Evolutionary conservation across 2,797 vertebrate species (phyloP), one percentile per base, ranked within the genome.

Genomic region (Fringilla coelebs): DNA sequence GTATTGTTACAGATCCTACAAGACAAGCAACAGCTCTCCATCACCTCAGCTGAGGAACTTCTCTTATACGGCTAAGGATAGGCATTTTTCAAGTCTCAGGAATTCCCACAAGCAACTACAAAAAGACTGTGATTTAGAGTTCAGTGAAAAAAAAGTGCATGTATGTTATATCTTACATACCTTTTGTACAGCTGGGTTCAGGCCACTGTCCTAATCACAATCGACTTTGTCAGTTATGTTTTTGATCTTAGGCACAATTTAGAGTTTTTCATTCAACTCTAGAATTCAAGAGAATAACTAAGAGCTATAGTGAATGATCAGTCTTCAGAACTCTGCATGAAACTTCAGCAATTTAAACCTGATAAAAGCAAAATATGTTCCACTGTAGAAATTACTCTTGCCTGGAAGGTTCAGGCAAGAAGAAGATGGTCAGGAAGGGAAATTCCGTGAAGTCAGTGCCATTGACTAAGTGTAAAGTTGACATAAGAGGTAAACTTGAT

Each of bases 351-450:
- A 55, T 68, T 85, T 63, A 82, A 94, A 81, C 3, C 5, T 43
- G 4, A 11, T 19, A 75, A 85, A 6, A 67, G 13, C 7, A 68
- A 85, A 75, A 43, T n/a, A n/a, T 15, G 2, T 15, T 62, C 3
- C 17, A 11, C 6, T 25, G 7, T 54, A 63, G 60, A 78, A 92
- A 62, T 28, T 0, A 20, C 6, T 54, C 10, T 40, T 88, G 4
- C 1, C 40, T 63, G 21, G 7, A 60, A 51, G 7, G 1, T 83
- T 90, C 4, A 0, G n/a, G n/a, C n/a, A n/a, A n/a, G n/a, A n/a
- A n/a, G n/a, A n/a, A n/a, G n/a, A 48, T 24, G 5, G 29, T 5
- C 12, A 67, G 20, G 41, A 79, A 67, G 5, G 48, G 28, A 83
- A 88, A 52, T 28, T n/a, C 36, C 17, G 6, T 73, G 31, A 74